Percentiles rank a stretch among this genome's conserved stretches.
phyloP scores from a whole-genome alignment of 2,113 vertebrate species.

The Galeopterus variegatus region DNA sequence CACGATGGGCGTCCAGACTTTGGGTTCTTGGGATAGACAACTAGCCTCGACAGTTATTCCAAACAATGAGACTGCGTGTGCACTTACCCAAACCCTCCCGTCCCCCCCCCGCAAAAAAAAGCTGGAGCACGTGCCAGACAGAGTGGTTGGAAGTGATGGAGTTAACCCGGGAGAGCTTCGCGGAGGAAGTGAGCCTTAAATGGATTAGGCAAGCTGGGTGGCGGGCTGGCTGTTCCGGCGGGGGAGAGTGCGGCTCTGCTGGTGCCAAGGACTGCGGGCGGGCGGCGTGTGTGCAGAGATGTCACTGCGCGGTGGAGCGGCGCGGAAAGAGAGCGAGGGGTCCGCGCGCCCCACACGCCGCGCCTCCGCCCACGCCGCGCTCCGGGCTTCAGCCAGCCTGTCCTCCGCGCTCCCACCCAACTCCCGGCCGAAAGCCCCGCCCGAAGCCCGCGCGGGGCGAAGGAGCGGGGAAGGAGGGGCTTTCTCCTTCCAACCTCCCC shows the following conservation, averaged over 20 bases:
- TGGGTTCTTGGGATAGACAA: not conserved
- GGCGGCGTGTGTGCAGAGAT: not conserved
- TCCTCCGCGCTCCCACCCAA: too few relatives aligned
- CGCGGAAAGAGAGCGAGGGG: not conserved
- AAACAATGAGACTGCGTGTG: not conserved
- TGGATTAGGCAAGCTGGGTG: conserved; percentile 60
- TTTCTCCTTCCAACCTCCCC: not conserved
- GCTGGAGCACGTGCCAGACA: not conserved
- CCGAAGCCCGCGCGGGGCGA: not conserved
- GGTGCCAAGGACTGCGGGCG: conserved; percentile 66
- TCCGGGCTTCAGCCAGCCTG: not conserved
- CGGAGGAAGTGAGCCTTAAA: conserved; percentile 81
- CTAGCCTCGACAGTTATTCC: not conserved
- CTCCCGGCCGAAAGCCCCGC: not conserved
- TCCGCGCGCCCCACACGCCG: not conserved
- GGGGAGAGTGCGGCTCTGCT: conserved; percentile 30
- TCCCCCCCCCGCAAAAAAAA: not conserved
- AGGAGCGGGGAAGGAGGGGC: not conserved
- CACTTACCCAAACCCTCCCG: not conserved
- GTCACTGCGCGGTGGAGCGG: not conserved
- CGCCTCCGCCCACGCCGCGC: not conserved
- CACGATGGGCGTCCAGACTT: not conserved
- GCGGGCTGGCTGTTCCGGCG: conserved; percentile 62
- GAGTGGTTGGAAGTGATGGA: conserved; percentile 64
- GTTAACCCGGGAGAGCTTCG: conserved; percentile 82